A percentile compares a stretch with the other conserved stretches of the same genome.
Evolutionary conservation across 2,113 vertebrate genomes (phyloP).

Genomic region (Cottus gobio): DNA sequence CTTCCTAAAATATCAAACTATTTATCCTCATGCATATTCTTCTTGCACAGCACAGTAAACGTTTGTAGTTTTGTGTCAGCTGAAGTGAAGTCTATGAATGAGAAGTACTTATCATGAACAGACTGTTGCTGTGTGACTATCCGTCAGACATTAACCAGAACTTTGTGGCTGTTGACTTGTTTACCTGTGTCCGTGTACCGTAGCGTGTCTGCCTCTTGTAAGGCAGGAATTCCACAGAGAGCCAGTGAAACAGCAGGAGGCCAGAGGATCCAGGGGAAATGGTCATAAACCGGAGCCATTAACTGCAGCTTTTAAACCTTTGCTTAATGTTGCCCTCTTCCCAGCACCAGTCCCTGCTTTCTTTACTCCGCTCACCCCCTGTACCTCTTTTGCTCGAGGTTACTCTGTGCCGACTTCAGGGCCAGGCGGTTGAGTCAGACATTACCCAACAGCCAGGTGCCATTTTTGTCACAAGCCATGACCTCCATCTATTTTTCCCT

Average conservation of each 20-base stretch:
- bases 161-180: constrained; percentile 39
- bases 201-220: constrained; percentile 71
- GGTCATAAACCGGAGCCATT: constrained; percentile 64
- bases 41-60: no score
- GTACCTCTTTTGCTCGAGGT: constrained; percentile 43
- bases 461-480: constrained; percentile 34
- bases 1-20: no score
- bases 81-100: background rate
- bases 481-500: constrained; percentile 31
- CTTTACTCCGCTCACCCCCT: constrained; percentile 9
- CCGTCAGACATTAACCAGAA: background rate
- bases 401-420: constrained; percentile 20
- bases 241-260: constrained; percentile 77
- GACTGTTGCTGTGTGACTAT: background rate
- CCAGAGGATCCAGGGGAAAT: constrained; percentile 68
- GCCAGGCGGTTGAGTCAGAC: constrained; percentile 18
- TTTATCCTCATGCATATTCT: no score
- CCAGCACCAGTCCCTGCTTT: constrained; percentile 17
- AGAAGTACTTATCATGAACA: background rate
- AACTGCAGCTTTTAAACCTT: constrained; percentile 50
- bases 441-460: constrained; percentile 16
- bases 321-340: constrained; percentile 38
- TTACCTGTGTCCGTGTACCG: constrained; percentile 50
- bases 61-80: no score
- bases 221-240: constrained; percentile 68